Evolutionary conservation across 2,797 vertebrate genomes (phyloP).

Genomic region (Poeciliopsis paucimaculata): DNA sequence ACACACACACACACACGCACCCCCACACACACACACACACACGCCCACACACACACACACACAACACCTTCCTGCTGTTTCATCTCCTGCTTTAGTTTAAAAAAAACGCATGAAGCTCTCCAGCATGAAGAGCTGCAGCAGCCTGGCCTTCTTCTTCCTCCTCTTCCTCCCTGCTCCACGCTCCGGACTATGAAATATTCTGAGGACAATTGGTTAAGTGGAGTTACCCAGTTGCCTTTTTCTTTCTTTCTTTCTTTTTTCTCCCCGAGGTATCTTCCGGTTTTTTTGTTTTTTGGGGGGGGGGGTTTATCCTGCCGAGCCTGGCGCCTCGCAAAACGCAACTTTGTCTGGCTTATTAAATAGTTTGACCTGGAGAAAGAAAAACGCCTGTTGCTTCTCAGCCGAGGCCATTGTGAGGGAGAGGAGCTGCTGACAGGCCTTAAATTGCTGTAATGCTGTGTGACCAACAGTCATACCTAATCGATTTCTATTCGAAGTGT

Average conservation of each 20-base stretch:
- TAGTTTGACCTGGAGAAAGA: constrained; percentile 82
- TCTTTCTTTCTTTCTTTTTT: constrained; percentile 83
- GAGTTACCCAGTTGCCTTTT: constrained; percentile 82
- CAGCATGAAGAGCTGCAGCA: constrained; percentile 33
- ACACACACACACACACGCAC: not conserved
- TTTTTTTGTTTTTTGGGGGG: constrained; percentile 61
- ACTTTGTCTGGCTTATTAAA: constrained; percentile 89
- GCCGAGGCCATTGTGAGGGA: constrained; percentile 78
- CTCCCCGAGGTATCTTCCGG: constrained; percentile 86
- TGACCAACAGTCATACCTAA: constrained; percentile 81
- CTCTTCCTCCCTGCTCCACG: constrained; percentile 60
- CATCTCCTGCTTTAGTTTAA: not conserved
- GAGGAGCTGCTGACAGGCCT: constrained; percentile 78
- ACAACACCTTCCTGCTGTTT: not conserved
- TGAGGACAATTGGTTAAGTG: constrained; percentile 86
- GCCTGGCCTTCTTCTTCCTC: constrained; percentile 23
- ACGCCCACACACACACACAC: not conserved
- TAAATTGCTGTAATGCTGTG: constrained; percentile 82
- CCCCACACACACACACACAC: too few relatives aligned
- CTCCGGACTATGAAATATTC: constrained; percentile 81
- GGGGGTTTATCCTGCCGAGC: constrained; percentile 83
- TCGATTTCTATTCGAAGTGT: constrained; percentile 66
- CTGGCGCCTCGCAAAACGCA: constrained; percentile 88
- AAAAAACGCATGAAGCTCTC: not conserved
- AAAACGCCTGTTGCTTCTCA: constrained; percentile 84